Evolutionary conservation across 2,797 vertebrate genomes (phyloP).

Genomic region (Muscicapa comitata): DNA sequence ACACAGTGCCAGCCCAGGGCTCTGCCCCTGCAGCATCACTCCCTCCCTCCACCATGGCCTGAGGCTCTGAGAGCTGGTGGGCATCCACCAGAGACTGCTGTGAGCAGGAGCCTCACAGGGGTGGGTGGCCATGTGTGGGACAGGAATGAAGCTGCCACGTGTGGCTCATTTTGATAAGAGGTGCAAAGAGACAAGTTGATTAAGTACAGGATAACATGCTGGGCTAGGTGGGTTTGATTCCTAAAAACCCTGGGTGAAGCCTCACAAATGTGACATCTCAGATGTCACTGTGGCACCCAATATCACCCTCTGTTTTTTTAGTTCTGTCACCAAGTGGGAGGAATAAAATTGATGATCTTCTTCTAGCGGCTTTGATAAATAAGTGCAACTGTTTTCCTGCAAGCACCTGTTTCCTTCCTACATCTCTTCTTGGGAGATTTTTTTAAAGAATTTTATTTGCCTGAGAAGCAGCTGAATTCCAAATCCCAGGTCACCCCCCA

Average conservation of each 20-base stretch:
- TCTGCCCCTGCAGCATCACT: not conserved
- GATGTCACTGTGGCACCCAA: not conserved
- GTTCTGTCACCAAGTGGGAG: not conserved
- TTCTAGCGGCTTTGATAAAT: slow-evolving; percentile 20
- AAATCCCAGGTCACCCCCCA: slow-evolving; percentile 52
- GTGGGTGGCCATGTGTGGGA: fast-evolving
- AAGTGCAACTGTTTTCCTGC: slow-evolving; percentile 12
- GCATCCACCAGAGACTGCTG: not conserved
- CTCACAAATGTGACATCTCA: not conserved
- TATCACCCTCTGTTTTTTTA: not conserved
- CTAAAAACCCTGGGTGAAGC: not conserved
- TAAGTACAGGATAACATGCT: not conserved
- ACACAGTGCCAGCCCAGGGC: not conserved
- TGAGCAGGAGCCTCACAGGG: not conserved
- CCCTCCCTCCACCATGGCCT: not conserved
- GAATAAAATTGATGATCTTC: slow-evolving; percentile 33
- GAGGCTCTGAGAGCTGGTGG: not conserved
- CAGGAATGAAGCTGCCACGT: not conserved
- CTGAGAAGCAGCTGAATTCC: slow-evolving; percentile 37
- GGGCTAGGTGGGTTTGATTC: not conserved
- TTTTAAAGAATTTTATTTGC: slow-evolving; percentile 22
- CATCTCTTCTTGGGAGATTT: slow-evolving; percentile 8
- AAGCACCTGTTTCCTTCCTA: slow-evolving; percentile 45
- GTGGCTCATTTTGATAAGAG: not conserved
- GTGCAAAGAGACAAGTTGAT: not conserved